Percentiles rank a stretch among this genome's conserved stretches.
phyloP scores from a whole-genome alignment of 2,888 invertebrate genomes.

The Drosophila austrosaltans region DNA sequence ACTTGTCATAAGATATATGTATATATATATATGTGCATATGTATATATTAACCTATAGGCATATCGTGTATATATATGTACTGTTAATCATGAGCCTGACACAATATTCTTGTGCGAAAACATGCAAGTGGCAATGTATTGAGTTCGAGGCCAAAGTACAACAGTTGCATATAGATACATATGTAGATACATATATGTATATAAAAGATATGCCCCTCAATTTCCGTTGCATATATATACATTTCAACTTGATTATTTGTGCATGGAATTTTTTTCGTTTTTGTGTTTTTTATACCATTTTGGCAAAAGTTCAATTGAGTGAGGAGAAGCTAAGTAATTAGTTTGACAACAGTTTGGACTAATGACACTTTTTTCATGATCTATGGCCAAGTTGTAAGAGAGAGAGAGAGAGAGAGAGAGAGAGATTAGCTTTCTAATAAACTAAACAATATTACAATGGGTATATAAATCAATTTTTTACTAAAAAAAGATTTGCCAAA shows the following conservation, averaged over 20 bases:
- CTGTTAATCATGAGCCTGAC: constrained; percentile 20
- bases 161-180: constrained; percentile 1
- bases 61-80: background rate
- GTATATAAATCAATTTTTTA: too few relatives aligned
- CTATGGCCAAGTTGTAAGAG: background rate
- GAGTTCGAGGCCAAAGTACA: constrained; percentile 17
- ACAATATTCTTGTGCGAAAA: constrained; percentile 47
- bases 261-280: background rate
- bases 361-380: constrained; percentile 3
- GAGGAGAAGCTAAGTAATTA: background rate
- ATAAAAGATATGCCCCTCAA: background rate
- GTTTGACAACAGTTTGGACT: background rate
- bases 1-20: background rate
- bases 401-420: background rate
- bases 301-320: constrained; percentile 16
- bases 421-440: background rate
- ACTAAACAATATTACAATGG: background rate
- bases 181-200: background rate
- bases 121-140: constrained; percentile 41
- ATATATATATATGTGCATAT: too few relatives aligned
- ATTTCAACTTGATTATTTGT: constrained; percentile 8
- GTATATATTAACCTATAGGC: background rate
- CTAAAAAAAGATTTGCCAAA: too few relatives aligned
- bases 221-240: background rate
- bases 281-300: background rate